Evolutionary conservation across 2,113 vertebrate genomes (phyloP), one percentile per base, ranked within the genome.

Genomic region (Vidua chalybeata): DNA sequence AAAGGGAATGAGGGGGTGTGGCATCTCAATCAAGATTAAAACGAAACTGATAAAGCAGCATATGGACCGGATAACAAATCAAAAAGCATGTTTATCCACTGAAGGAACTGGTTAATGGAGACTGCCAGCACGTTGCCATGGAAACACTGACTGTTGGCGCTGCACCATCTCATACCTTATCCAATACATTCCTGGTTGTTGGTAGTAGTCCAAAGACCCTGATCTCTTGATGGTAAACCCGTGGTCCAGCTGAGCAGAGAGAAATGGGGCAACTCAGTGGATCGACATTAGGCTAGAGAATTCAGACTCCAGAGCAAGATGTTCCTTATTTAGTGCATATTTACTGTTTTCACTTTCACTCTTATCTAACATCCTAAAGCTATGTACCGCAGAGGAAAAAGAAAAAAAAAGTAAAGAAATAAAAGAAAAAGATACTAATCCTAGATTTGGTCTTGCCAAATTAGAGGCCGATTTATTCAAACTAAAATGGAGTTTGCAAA

Each of bases 151-250:
- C 97, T 98, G 98, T 98, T 98, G 98, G 98, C 91, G 96, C 98
- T 99, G 98, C 97, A 98, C 98, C 98, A 97, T 98, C 98, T 97
- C 99, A 97, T 99, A 99, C 99, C 99, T 99, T 98, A 99, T 99
- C 99, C 99, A 99, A 98, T 99, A 99, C 99, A 99, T 99, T 98
- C 99, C 99, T 98, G 99, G 99, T 98, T 99, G 99, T 97, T 99
- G 99, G 98, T 99, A 99, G 99, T 99, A 99, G 99, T 99, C 99
- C 99, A 99, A 98, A 98, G 99, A 99, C 98, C 99, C 99, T 98
- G 99, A 99, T 98, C 99, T 98, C 99, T 99, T 99, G 99, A 99
- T 99, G 99, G 99, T 98, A 99, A 99, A 99, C 98, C 98, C 99
- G 98, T 99, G 99, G 98, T 99, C 99, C 99, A 99, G 98, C 99